These are phyloP conservation scores for Bostrychus sinensis DNA, from an alignment of 2,113 vertebrate species.

Conservation along the genomic window DNA sequence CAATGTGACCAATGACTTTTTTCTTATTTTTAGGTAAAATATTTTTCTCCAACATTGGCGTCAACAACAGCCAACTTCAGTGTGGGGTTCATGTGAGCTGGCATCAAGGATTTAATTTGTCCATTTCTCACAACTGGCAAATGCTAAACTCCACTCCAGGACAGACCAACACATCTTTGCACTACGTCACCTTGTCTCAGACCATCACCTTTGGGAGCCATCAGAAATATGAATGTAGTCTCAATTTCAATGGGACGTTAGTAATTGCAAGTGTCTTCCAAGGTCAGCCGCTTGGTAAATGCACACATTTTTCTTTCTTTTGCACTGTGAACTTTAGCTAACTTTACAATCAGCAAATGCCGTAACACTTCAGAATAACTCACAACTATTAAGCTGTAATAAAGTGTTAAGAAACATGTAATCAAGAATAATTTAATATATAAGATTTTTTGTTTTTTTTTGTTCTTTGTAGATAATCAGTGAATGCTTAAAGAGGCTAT, in stretches of 20 bases:
- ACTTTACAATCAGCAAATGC: too few relatives aligned
- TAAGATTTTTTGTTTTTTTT: too few relatives aligned
- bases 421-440: too few relatives aligned
- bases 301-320: too few relatives aligned
- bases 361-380: too few relatives aligned
- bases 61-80: conserved; percentile 24
- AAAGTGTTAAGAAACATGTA: too few relatives aligned
- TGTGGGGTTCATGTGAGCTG: conserved; percentile 46
- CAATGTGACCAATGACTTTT: neutral
- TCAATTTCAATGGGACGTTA: conserved; percentile 26
- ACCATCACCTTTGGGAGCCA: neutral
- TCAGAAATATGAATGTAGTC: conserved; percentile 52
- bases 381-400: too few relatives aligned
- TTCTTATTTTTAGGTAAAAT: conserved; percentile 42
- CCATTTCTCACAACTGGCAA: conserved; percentile 9
- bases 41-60: conserved; percentile 23
- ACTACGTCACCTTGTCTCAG: conserved; percentile 14
- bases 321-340: too few relatives aligned
- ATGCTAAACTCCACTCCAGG: neutral
- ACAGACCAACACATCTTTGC: rapidly evolving
- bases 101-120: conserved; percentile 32
- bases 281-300: conserved; percentile 25
- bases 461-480: too few relatives aligned
- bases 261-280: conserved; percentile 26
- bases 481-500: too few relatives aligned